phyloP scores from a whole-genome alignment of 2,113 vertebrate species.

The Parus major region DNA sequence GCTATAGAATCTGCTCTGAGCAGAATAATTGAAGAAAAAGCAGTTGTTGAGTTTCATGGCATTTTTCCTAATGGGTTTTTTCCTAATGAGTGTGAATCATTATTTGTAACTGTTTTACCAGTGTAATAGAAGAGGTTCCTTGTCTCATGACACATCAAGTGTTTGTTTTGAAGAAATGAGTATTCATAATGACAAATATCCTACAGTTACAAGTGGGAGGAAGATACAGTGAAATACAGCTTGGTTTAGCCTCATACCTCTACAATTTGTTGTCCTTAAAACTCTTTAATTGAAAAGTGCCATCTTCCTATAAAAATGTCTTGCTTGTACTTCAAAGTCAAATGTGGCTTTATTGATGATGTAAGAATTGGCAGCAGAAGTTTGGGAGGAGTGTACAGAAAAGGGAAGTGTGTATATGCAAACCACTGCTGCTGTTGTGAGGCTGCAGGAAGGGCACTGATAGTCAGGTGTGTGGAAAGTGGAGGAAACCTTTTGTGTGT shows the following conservation, averaged over 20 bases:
- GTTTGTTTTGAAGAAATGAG: not conserved
- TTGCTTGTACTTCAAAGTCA: not conserved
- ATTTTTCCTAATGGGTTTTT: not conserved
- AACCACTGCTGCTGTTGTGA: not conserved
- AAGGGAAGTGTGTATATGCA: not conserved
- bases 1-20: not conserved
- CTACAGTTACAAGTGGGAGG: not conserved
- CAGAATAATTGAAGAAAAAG: not conserved
- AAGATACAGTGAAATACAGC: not conserved
- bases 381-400: not conserved
- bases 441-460: not conserved
- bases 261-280: not conserved
- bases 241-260: not conserved
- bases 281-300: not conserved
- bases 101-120: not conserved
- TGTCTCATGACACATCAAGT: not conserved
- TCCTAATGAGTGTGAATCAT: not conserved
- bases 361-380: not conserved
- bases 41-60: not conserved
- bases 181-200: not conserved
- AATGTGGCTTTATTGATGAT: not conserved
- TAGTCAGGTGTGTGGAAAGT: not conserved
- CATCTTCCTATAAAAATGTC: not conserved
- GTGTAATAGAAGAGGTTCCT: not conserved
- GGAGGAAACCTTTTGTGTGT: not conserved